Base-by-base conservation (phyloP, 2,113 vertebrate species). In the Uropsilus gracilis region DNA sequence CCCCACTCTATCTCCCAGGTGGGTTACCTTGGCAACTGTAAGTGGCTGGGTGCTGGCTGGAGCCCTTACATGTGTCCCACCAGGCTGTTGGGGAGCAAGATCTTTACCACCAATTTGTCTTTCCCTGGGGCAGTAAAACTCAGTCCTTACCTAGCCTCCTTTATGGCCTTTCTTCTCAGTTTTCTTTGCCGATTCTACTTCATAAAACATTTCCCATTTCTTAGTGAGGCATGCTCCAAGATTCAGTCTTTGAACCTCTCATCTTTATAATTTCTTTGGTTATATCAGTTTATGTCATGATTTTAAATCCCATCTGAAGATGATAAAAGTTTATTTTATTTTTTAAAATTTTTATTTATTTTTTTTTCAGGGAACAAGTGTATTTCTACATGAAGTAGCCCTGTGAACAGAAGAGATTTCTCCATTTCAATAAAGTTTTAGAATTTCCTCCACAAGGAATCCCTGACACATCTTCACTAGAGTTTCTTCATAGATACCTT, bases 401-500 rank as follows among this genome's bases (percentile, higher is more conserved):
- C 66, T 93, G 42, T 66, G 22, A 93, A 90, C 2, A 69, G 44
- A 73, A 90, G 64, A 90, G n/a, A 84, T 71, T 69, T 81, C 30
- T 93, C 80, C 63, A 89, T 91, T 86, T 93, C 64, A 73, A 82
- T 77, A 61, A 88, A 84, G 46, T 86, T 96, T 96, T 86, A 89
- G 89, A 77, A 97, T 77, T 93, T 96, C 68, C 16, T 91, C 30
- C n/a, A 80, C 77, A 93, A 94, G 85, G 37, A 44, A 87, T 94
- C 77, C 95, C 57, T 77, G 75, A 53, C 42, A 83, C 5, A 50
- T 61, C 48, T 78, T 88, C 91, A 53, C 91, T 93, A 90, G 44
- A 53, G 87, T 94, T 95, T 91, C 77, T 94, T 93, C 59, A 83
- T 93, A 75, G 83, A 82, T 22, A 72, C 28, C 42, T 87, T 90